Evolutionary conservation across 92 coral and sea anemone genomes (phyloP).

Genomic region (Anthopleura xanthogrammica): DNA sequence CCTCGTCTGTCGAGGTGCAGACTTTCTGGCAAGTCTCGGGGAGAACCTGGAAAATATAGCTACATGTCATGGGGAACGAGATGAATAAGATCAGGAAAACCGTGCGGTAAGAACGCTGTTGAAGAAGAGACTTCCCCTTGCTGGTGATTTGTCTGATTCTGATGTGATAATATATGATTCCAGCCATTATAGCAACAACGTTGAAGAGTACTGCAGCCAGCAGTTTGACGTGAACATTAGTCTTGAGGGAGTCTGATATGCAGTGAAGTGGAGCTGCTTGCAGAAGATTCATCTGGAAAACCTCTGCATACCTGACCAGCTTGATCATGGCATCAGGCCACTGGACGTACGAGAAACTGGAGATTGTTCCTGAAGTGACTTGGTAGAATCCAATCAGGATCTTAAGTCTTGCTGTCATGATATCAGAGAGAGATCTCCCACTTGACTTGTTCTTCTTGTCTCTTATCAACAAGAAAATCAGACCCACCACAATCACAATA

Average conservation of each 20-base stretch:
- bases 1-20: neutral
- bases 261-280: slow-evolving; percentile 22
- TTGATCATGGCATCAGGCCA: slow-evolving; percentile 19
- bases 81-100: neutral
- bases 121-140: neutral
- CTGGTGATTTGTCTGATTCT: neutral
- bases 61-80: neutral
- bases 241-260: neutral
- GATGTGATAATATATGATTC: neutral
- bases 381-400: slow-evolving; percentile 43
- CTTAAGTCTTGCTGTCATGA: slow-evolving; percentile 30
- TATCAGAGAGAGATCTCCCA: slow-evolving; percentile 24
- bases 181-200: neutral
- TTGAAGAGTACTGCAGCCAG: neutral
- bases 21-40: neutral
- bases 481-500: neutral
- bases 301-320: slow-evolving; percentile 17
- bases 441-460: neutral
- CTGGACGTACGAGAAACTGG: slow-evolving; percentile 28
- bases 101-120: neutral
- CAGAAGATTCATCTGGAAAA: slow-evolving; percentile 16
- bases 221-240: neutral
- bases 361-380: slow-evolving; percentile 37
- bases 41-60: neutral
- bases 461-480: neutral